Evolutionary conservation across 2,797 vertebrate species (phyloP).

Genomic region (Acanthopagrus latus): DNA sequence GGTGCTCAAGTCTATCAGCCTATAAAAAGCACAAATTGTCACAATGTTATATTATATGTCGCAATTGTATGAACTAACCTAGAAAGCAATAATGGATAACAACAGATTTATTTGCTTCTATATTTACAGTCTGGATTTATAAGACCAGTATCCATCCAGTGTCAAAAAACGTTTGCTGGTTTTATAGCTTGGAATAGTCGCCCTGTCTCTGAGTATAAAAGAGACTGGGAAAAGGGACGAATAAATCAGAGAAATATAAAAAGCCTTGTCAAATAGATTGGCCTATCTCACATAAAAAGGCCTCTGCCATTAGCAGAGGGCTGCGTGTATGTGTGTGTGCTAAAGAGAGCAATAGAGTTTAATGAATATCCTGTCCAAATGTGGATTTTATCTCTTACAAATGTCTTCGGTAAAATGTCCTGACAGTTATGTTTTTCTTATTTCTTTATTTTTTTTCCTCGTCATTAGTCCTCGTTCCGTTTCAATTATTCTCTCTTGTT

Average conservation of each 20-base stretch:
- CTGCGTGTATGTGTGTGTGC: background rate
- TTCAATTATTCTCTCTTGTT: constrained; percentile 9
- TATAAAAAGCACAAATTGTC: background rate
- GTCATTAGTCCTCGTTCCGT: constrained; percentile 9
- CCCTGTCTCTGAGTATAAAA: background rate
- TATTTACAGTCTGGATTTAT: constrained; percentile 1
- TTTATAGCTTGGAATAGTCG: constrained; percentile 19
- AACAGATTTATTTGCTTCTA: background rate
- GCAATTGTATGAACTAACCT: background rate
- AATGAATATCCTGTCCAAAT: constrained; percentile 22
- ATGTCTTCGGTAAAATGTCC: constrained; percentile 28
- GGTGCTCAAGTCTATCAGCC: background rate
- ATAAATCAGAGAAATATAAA: constrained; percentile 24
- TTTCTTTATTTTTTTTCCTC: background rate
- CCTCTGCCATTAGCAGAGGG: constrained; percentile 18
- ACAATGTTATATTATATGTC: background rate
- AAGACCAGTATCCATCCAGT: background rate
- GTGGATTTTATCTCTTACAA: constrained; percentile 44
- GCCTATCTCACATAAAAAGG: constrained; percentile 49
- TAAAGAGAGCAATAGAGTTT: background rate
- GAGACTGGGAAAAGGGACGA: background rate
- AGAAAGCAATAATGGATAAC: background rate
- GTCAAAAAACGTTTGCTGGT: background rate
- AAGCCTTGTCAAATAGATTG: constrained; percentile 8
- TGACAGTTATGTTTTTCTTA: background rate